Evolutionary conservation across 2,113 vertebrate species (phyloP).

Genomic region (Pleuronectes platessa): DNA sequence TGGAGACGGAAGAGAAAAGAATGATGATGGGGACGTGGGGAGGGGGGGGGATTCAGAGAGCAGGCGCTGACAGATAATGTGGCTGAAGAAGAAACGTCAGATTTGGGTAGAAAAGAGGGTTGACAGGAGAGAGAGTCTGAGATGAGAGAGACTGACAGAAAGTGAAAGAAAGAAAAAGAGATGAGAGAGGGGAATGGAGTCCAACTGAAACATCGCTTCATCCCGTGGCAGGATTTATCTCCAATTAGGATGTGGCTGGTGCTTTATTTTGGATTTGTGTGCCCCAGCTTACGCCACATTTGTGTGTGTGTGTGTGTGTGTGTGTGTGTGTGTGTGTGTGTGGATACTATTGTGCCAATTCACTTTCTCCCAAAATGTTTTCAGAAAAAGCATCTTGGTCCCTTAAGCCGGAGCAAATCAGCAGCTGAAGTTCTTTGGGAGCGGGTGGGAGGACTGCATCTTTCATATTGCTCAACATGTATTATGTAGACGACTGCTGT

Average conservation of each 20-base stretch:
- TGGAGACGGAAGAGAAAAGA: not conserved
- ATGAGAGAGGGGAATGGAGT: slow-evolving; percentile 12
- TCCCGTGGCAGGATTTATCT: slow-evolving; percentile 59
- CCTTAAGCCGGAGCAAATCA: slow-evolving; percentile 50
- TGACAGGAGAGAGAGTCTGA: slow-evolving; percentile 37
- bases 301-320: not conserved
- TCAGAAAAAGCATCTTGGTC: slow-evolving; percentile 31
- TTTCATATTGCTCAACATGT: slow-evolving; percentile 64
- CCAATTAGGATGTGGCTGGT: slow-evolving; percentile 49
- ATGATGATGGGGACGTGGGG: slow-evolving; percentile 19
- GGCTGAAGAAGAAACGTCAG: slow-evolving; percentile 56
- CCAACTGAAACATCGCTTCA: slow-evolving; percentile 56
- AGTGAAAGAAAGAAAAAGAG: slow-evolving; percentile 35
- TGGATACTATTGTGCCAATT: slow-evolving; percentile 17
- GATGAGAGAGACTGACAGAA: slow-evolving; percentile 45
- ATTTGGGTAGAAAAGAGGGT: slow-evolving; percentile 22
- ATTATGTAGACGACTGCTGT: slow-evolving; percentile 66
- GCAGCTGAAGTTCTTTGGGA: slow-evolving; percentile 58
- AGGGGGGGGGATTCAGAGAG: slow-evolving; percentile 9
- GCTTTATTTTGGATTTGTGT: slow-evolving; percentile 44
- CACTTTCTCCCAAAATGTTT: slow-evolving; percentile 24
- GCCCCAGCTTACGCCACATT: slow-evolving; percentile 4
- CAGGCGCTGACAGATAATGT: slow-evolving; percentile 50
- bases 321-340: not conserved
- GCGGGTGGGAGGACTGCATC: slow-evolving; percentile 57